Evolutionary conservation across 2,113 vertebrate genomes (phyloP).

Genomic region (Marmota monax): DNA sequence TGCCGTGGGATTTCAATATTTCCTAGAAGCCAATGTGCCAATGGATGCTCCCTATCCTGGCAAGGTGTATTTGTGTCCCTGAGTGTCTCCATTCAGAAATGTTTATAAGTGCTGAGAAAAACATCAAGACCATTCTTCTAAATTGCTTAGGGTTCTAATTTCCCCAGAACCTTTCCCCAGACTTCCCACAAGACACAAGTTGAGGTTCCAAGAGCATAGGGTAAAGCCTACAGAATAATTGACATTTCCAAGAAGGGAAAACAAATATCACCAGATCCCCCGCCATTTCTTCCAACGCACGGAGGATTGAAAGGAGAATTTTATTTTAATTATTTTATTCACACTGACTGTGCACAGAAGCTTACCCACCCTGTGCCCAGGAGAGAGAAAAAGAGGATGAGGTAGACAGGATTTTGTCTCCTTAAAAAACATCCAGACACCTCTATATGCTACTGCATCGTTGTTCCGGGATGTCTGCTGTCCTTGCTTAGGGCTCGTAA

Average conservation of each 20-base stretch:
- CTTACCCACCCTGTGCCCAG: no score
- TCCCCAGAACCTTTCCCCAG: neutral
- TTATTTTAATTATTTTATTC: neutral
- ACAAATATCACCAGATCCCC: neutral
- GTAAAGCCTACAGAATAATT: neutral
- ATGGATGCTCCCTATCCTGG: fast-evolving
- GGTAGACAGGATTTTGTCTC: neutral
- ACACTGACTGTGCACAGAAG: neutral
- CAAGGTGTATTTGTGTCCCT: neutral
- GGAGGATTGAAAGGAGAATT: neutral
- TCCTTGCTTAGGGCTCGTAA: fast-evolving
- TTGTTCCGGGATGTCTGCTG: neutral
- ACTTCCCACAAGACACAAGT: neutral
- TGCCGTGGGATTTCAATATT: fast-evolving
- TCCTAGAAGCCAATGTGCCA: fast-evolving
- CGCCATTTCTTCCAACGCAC: neutral
- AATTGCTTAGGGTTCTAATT: neutral
- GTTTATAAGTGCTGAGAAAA: fast-evolving
- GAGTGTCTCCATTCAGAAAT: neutral
- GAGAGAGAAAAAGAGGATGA: neutral
- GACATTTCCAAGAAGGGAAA: neutral
- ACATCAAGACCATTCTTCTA: neutral
- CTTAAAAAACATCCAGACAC: neutral
- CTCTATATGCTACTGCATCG: fast-evolving
- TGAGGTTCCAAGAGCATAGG: neutral